Evolutionary conservation across 2,113 vertebrate species (phyloP).

Genomic region (Lycaon pictus): DNA sequence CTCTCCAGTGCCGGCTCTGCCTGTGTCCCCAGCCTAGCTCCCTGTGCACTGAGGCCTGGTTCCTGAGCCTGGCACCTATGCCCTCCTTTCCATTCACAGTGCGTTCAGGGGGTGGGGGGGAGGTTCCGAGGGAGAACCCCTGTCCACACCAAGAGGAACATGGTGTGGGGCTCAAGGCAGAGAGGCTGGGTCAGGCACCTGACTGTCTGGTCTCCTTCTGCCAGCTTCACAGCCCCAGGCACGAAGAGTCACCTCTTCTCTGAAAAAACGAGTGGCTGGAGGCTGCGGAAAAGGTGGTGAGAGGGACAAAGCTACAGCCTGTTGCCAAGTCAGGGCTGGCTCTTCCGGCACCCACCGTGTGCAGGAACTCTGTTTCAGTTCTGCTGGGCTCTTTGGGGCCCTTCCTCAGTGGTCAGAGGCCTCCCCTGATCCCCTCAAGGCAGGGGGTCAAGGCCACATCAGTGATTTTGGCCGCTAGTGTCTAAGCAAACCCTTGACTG

Average conservation of each 20-base stretch:
- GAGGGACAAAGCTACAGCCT: too few species aligned
- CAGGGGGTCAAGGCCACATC: neutral
- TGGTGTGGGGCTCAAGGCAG: neutral
- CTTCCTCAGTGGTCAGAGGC: neutral
- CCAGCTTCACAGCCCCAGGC: neutral
- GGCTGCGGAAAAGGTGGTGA: neutral
- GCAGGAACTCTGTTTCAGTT: neutral
- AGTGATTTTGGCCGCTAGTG: neutral
- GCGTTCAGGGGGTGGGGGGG: rapidly evolving
- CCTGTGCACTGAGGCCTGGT: rapidly evolving
- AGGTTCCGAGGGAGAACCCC: neutral
- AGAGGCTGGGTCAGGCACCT: neutral
- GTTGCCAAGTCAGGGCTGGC: neutral
- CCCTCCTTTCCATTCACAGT: neutral
- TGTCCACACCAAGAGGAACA: neutral
- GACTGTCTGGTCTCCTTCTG: neutral
- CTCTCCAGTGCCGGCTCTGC: too few species aligned
- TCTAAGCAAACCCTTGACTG: neutral
- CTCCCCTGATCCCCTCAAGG: neutral
- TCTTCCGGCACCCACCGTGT: neutral
- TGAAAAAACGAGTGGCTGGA: neutral
- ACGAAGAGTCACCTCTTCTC: neutral
- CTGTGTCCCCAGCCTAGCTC: neutral
- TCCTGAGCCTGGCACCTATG: neutral
- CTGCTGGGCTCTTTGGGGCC: neutral